These are phyloP conservation scores for Meloidogyne chitwoodi DNA, from an alignment of 1,140 invertebrate genomes.

Conservation along the genomic window DNA sequence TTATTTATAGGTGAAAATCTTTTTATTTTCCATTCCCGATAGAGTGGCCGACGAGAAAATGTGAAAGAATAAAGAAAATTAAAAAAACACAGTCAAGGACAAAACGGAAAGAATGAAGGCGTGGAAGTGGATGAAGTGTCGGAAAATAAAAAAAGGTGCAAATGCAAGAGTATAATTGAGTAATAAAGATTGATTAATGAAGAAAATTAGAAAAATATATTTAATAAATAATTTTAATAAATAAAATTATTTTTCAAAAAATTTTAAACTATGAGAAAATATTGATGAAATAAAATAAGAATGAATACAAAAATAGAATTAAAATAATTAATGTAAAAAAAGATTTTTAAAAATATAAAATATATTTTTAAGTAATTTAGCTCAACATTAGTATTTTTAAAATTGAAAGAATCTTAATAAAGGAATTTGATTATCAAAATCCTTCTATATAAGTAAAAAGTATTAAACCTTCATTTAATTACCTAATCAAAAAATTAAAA, in stretches of 20 bases:
- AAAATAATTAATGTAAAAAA: too few species aligned
- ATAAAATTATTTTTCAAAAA: not conserved
- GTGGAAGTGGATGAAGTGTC: not conserved
- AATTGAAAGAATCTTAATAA: too few species aligned
- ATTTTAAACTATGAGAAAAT: not conserved
- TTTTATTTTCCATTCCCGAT: not conserved
- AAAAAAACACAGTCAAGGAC: not conserved
- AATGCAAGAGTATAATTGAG: not conserved
- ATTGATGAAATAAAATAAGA: not conserved
- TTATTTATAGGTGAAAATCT: not conserved
- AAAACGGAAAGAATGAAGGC: not conserved
- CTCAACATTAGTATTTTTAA: too few species aligned
- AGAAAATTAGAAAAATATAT: too few species aligned
- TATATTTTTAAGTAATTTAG: too few species aligned
- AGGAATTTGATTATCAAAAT: too few species aligned
- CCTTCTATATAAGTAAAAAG: too few species aligned
- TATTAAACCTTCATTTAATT: too few species aligned
- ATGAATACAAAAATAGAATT: too few species aligned
- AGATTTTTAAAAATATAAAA: too few species aligned
- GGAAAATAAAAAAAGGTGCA: slow-evolving; percentile 2
- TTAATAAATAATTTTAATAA: not conserved
- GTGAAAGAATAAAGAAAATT: not conserved
- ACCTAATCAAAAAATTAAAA: too few species aligned
- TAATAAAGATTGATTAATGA: not conserved
- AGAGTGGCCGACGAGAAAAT: not conserved